phyloP scores from a whole-genome alignment of 2,113 vertebrate genomes.

The Microcebus tavaratra region DNA sequence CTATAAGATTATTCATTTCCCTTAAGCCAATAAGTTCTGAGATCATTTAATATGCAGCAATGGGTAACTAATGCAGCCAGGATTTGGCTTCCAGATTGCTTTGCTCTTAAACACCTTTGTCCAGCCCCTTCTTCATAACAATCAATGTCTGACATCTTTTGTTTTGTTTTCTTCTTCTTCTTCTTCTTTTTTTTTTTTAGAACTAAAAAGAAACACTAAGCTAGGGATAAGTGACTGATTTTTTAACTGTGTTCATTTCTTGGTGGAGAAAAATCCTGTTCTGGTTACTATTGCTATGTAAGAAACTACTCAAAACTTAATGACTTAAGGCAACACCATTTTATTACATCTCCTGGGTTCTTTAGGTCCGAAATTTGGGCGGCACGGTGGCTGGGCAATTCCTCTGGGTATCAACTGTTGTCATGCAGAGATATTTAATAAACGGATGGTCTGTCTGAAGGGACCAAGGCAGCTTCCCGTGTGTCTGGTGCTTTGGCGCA shows the following conservation, averaged over 20 bases:
- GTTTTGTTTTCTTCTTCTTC: not conserved
- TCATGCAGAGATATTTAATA: not conserved
- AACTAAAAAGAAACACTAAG: not conserved
- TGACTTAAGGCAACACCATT: not conserved
- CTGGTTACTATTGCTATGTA: not conserved
- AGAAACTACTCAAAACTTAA: not conserved
- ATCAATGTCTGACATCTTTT: not conserved
- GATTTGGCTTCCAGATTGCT: not conserved
- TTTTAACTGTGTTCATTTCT: not conserved
- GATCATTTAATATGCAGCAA: not conserved
- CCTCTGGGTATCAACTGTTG: rapidly evolving
- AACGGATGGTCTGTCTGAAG: not conserved
- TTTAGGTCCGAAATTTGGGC: not conserved
- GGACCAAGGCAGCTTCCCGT: not conserved
- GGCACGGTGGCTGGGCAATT: not conserved
- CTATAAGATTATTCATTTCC: not conserved
- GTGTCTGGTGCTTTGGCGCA: not conserved
- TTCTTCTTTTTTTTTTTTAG: not conserved
- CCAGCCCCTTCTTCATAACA: not conserved
- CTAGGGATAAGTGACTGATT: not conserved
- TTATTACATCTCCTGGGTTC: not conserved
- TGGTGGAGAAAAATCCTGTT: not conserved
- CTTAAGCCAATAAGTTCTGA: not conserved
- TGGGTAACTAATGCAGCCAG: not conserved
- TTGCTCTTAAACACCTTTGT: not conserved